Base-by-base conservation (phyloP, 2,797 vertebrate genomes). In the Anableps anableps region DNA sequence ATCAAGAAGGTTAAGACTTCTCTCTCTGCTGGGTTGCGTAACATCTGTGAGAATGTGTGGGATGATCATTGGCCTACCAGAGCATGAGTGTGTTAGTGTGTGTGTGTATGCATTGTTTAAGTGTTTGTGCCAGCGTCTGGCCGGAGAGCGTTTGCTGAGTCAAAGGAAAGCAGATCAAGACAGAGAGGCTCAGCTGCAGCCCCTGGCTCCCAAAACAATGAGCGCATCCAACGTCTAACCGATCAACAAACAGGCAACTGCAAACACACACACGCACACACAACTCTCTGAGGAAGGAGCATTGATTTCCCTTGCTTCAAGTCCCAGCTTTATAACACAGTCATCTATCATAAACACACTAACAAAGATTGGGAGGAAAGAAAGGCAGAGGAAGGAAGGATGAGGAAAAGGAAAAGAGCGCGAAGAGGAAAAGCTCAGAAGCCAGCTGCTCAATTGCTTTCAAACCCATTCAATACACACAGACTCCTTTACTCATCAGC, bases 141-240 rank as follows among this genome's bases (percentile, higher is more conserved):
- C 80, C 74, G 21, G 80, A 83, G 71, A 8, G 4, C n/a, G 38
- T 91, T 88, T 94, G 94, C 93, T 93, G 92, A 94, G 91, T 94
- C 93, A 91, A 93, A 92, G 85, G 83, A 93, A 93, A 94, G 81
- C 90, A 92, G 88, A 91, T 88, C 84, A 92, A 91, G 90, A 92
- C 88, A 78, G 84, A 92, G 82, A 79, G 13, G 85, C 80, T 88
- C 78, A 84, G 87, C 89, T 88, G 87, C 85, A 86, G 89, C 85
- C 91, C 85, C 86, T 36, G 82, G 85, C 82, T 87, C 91, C 92
- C 90, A 90, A 89, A 93, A 91, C 92, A 93, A 94, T 92, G 86
- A 93, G 80, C 72, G 88, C 87, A 90, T 90, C 93, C 88, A 90
- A 81, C 86, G 76, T 82, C 82, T 79, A 89, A 91, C 83, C 85